These are phyloP conservation scores for Coilia nasus DNA, from an alignment of 2,797 vertebrate species.

Conservation along the genomic window DNA sequence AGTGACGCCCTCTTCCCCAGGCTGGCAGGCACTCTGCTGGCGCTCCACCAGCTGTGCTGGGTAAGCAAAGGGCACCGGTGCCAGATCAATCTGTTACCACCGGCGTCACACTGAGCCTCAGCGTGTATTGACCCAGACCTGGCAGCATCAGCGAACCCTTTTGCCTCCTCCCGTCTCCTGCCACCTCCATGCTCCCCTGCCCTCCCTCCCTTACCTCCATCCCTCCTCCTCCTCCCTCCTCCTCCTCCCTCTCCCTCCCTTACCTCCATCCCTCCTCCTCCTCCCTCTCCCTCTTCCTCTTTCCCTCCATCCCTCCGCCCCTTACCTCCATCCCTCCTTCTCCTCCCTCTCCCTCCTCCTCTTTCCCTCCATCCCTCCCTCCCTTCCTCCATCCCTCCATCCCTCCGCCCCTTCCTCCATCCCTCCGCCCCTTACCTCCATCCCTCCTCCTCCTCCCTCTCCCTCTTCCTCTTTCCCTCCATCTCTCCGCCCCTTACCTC, in stretches of 20 bases:
- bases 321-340: no score
- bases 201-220: neutral
- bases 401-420: neutral
- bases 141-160: slow-evolving; percentile 28
- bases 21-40: slow-evolving; percentile 28
- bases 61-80: slow-evolving; percentile 13
- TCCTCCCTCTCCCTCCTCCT: neutral
- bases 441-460: no score
- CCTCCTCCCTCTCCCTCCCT: neutral
- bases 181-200: neutral
- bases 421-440: no score
- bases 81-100: slow-evolving; percentile 28
- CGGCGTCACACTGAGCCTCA: slow-evolving; percentile 12
- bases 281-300: no score
- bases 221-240: neutral
- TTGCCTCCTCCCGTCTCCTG: neutral
- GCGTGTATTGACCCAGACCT: slow-evolving; percentile 17
- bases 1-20: neutral
- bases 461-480: no score
- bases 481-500: no score
- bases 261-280: no score
- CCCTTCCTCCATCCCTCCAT: neutral
- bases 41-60: slow-evolving; percentile 23
- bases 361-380: neutral
- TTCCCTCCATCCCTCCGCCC: no score